Percentiles rank a stretch among this genome's conserved stretches.
Conservation (phyloP, 2,113 vertebrate species). For the Spilogale gracilis region DNA sequence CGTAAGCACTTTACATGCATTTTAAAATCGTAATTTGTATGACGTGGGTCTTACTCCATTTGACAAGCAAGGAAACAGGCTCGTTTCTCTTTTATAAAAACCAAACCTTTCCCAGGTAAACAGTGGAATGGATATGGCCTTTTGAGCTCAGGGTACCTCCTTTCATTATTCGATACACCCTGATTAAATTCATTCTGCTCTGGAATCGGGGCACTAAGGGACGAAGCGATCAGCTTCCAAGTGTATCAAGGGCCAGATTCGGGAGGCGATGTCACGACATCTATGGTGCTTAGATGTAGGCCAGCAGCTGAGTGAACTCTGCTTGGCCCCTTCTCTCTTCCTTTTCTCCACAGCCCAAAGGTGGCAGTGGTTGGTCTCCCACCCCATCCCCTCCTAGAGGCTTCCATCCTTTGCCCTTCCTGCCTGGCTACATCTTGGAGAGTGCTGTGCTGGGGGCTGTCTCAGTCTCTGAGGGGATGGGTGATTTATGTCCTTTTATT, state of each 20-base stretch:
- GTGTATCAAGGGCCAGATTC: background rate
- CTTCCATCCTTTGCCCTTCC: background rate
- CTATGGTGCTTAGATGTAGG: background rate
- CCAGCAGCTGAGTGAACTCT: background rate
- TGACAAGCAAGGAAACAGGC: background rate
- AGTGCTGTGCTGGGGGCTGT: background rate
- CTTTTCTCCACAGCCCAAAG: background rate
- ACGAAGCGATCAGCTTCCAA: background rate
- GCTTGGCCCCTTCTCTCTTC: background rate
- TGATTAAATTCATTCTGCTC: background rate
- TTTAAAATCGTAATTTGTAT: background rate
- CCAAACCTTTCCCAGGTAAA: background rate
- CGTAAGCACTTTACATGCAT: background rate
- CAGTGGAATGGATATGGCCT: background rate
- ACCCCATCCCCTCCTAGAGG: background rate
- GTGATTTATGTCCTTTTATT: constrained; percentile 70
- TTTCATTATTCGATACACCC: background rate
- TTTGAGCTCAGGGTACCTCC: background rate
- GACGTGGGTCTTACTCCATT: background rate
- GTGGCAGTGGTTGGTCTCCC: background rate
- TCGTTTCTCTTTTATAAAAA: background rate
- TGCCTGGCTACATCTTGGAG: background rate
- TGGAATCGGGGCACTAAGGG: background rate
- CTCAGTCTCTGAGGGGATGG: constrained; percentile 53
- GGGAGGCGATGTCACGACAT: background rate